These are phyloP conservation scores for Drosophila nigromelanica DNA, from an alignment of 1,140 invertebrate species.

Conservation along the genomic window DNA sequence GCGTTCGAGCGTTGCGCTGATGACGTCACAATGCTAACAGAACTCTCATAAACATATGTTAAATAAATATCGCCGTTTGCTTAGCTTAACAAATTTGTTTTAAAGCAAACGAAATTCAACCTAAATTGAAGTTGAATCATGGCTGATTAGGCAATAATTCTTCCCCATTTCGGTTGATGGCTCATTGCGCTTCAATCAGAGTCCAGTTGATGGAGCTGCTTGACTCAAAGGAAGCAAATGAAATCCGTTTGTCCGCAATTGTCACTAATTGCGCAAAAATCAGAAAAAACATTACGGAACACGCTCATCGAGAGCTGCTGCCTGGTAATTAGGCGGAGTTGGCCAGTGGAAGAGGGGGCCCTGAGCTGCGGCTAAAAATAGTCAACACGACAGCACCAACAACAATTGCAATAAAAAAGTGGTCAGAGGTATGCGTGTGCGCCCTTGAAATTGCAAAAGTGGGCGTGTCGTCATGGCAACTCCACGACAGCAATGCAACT, in stretches of 20 bases:
- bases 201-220: slow-evolving; percentile 3
- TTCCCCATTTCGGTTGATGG: too few species aligned
- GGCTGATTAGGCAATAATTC: neutral
- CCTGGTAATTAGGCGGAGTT: slow-evolving; percentile 33
- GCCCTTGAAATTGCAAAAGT: slow-evolving; percentile 70
- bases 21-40: slow-evolving; percentile 64
- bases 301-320: neutral
- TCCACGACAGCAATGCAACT: slow-evolving; percentile 15
- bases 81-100: neutral
- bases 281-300: slow-evolving; percentile 1
- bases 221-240: neutral
- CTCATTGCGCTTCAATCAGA: too few species aligned
- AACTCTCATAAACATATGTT: slow-evolving; percentile 25
- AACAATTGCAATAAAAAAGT: slow-evolving; percentile 19
- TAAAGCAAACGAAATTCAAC: neutral
- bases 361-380: slow-evolving; percentile 29
- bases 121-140: slow-evolving; percentile 8
- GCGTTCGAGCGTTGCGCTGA: slow-evolving; percentile 48
- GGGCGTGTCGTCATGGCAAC: slow-evolving; percentile 72
- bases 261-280: slow-evolving; percentile 31
- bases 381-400: slow-evolving; percentile 19
- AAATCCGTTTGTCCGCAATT: slow-evolving; percentile 15
- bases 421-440: slow-evolving; percentile 27
- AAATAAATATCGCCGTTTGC: slow-evolving; percentile 26
- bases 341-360: neutral